phyloP scores from a whole-genome alignment of 2,888 invertebrate species.

The Euzetes globulus region DNA sequence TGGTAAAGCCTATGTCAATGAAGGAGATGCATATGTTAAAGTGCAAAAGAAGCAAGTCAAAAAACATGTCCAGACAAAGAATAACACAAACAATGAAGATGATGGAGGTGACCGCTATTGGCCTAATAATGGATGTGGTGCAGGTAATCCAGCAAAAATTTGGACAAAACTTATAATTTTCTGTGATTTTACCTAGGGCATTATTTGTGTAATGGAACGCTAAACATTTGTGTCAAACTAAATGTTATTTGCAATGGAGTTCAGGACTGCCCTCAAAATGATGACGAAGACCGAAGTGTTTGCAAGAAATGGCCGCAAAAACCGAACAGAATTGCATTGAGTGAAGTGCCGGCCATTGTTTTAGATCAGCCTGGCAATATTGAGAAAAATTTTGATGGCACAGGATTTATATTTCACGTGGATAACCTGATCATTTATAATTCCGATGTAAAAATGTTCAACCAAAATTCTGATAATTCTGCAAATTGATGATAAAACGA shows the following conservation, averaged over 20 bases:
- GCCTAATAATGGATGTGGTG: conserved; percentile 1
- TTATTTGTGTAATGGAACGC: conserved; percentile 29
- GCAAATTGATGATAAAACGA: neutral
- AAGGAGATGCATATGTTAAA: neutral
- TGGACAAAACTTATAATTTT: too few species aligned
- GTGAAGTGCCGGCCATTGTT: neutral
- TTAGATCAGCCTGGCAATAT: neutral
- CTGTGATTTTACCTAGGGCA: neutral
- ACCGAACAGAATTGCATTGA: too few species aligned
- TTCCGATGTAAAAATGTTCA: conserved; percentile 32
- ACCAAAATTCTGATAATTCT: conserved; percentile 34
- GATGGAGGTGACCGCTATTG: neutral
- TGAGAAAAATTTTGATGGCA: neutral
- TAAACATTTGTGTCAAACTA: conserved; percentile 16
- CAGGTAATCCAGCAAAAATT: too few species aligned
- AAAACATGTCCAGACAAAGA: too few species aligned
- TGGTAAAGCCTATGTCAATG: neutral
- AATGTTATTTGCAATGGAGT: conserved; percentile 5
- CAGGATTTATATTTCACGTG: conserved; percentile 31
- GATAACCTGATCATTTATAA: conserved; percentile 30
- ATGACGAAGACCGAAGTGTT: conserved; percentile 20
- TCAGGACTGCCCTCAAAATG: conserved; percentile 23
- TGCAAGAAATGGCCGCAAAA: neutral
- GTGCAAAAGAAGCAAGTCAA: neutral
- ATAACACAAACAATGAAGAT: neutral